Evolutionary conservation across 2,113 vertebrate species (phyloP), one percentile per base, ranked within the genome.

Genomic region (Rhagologus leucostigma): DNA sequence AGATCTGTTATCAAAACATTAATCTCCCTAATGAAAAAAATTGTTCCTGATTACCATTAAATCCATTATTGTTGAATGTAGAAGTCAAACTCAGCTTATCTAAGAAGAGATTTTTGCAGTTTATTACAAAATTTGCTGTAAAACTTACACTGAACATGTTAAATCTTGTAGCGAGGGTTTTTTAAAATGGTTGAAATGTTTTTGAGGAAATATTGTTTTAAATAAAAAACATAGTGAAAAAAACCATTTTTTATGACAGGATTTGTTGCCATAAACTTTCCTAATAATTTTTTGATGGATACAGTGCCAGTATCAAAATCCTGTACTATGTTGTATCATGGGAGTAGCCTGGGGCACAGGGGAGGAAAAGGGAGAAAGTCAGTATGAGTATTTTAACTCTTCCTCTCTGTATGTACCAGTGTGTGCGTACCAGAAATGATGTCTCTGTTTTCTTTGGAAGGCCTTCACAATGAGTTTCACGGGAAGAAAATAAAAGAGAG

Each of bases 251-350:
- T 96, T 93, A 95, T 89, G 73, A 47, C 63, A 59, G 75, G 47
- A 93, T 93, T 97, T 93, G 13, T 86, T 96, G 84, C 52, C 89
- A 95, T 97, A 96, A 97, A 96, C 50, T 91, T 97, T 93, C 13
- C 30, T 81, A 90, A 87, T 95, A 49, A 75, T 93, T 91, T 94
- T 89, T 53, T 63, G 11, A 26, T 64, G 11, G 24, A 20, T 89
- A 65, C 14, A 35, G 37, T 35, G 16, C 18, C 52, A 39, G 18
- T 30, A 84, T 29, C 1, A 70, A 67, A 93, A 53, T 20, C 11
- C 29, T 77, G 35, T 3, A 17, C n/a, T 35, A 1, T 16, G 1
- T 53, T 87, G 13, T 65, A 20, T 46, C 7, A n/a, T 30, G 8
- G 37, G 8, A 65, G 11, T 69, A 77, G 9, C 3, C 7, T 29